A percentile compares a stretch with the other conserved stretches of the same genome.
These are phyloP conservation scores for Drosophila percnosoma DNA, from an alignment of 2,888 invertebrate species.

Conservation along the genomic window DNA sequence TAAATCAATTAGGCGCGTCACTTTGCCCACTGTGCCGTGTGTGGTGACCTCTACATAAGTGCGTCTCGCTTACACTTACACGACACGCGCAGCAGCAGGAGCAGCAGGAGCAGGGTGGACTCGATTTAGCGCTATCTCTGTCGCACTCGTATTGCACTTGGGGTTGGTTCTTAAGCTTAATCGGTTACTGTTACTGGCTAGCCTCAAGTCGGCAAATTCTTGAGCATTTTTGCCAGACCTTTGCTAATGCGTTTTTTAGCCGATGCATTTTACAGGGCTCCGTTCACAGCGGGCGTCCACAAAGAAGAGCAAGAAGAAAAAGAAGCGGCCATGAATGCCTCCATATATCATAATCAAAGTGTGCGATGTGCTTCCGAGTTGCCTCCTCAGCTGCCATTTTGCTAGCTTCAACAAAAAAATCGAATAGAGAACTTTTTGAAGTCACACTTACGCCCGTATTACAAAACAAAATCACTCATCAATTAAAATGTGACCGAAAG, in stretches of 20 bases:
- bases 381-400: slow-evolving; percentile 14
- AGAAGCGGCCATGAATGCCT: slow-evolving; percentile 50
- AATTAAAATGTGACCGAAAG: slow-evolving; percentile 53
- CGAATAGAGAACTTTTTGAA: slow-evolving; percentile 34
- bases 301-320: slow-evolving; percentile 3
- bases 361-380: slow-evolving; percentile 68
- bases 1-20: slow-evolving; percentile 74
- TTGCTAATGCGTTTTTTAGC: slow-evolving; percentile 68
- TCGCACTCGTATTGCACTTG: slow-evolving; percentile 17
- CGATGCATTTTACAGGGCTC: slow-evolving; percentile 14
- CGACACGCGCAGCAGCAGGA: neutral
- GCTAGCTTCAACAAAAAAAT: neutral
- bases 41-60: slow-evolving; percentile 32
- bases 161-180: slow-evolving; percentile 61
- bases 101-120: slow-evolving; percentile 24
- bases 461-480: slow-evolving; percentile 67
- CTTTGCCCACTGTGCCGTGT: slow-evolving; percentile 41
- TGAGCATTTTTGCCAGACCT: slow-evolving; percentile 36
- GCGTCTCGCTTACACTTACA: slow-evolving; percentile 35
- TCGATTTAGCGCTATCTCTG: slow-evolving; percentile 17
- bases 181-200: slow-evolving; percentile 70
- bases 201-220: slow-evolving; percentile 59
- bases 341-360: slow-evolving; percentile 70
- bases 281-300: slow-evolving; percentile 41
- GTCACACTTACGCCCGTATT: slow-evolving; percentile 61